Evolutionary conservation across 2,888 invertebrate species (phyloP).

Genomic region (Carterocephalus palaemon): DNA sequence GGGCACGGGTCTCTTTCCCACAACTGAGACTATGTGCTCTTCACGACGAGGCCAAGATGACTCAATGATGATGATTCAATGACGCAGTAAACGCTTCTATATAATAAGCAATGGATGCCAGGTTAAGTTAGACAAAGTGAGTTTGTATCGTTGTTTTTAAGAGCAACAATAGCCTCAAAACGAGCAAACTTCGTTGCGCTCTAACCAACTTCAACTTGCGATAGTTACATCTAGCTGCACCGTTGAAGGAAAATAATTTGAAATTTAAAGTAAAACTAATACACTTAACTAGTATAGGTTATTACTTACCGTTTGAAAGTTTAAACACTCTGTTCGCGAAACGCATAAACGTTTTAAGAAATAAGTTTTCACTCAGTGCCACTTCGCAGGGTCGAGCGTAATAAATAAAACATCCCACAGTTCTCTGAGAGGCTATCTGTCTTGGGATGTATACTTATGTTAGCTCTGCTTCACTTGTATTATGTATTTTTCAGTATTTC

Average conservation of each 20-base stretch:
- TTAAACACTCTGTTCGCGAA: slow-evolving; percentile 30
- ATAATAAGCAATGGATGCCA: no score
- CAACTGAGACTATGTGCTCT: no score
- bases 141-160: no score
- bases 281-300: slow-evolving; percentile 8
- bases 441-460: slow-evolving; percentile 23
- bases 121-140: no score
- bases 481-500: slow-evolving; percentile 3
- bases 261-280: slow-evolving; percentile 5
- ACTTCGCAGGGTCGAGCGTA: slow-evolving; percentile 31
- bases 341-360: slow-evolving; percentile 50
- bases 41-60: no score
- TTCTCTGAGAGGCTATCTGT: slow-evolving; percentile 32
- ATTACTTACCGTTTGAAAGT: slow-evolving; percentile 18
- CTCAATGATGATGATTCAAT: no score
- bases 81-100: no score
- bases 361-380: slow-evolving; percentile 39
- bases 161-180: no score
- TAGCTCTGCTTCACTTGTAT: neutral
- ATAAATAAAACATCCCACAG: slow-evolving; percentile 40
- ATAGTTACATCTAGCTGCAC: neutral
- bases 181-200: neutral
- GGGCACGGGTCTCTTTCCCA: no score
- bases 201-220: slow-evolving; percentile 1
- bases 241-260: neutral